Base-by-base conservation (phyloP, 2,797 vertebrate species). In the Petrocephalus schoutedeni region DNA sequence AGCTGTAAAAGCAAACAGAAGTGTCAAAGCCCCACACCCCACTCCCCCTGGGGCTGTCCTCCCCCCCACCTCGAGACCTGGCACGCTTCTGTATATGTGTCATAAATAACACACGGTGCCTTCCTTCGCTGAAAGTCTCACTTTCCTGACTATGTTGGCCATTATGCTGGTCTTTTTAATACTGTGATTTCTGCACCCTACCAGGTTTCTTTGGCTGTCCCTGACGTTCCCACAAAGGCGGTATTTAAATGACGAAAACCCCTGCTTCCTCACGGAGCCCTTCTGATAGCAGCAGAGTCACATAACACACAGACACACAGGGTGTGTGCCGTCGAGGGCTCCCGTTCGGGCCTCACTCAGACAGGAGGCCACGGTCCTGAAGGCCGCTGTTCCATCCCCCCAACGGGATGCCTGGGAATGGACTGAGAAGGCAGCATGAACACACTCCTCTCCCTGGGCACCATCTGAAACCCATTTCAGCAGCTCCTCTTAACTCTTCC, bases 381-480 rank as follows among this genome's bases (percentile, higher is more conserved):
- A 59, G 1, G n/a, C n/a, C 58, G 8, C n/a, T 9, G 58, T 3
- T 2, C 58, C 58, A 61, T 2, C n/a, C 58, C 58, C 6, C 7
- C 28, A 9, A 61, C 1, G 9, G 3, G 21, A 10, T 28, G 59
- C 10, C 21, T 23, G 23, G 61, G 61, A 28, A 64, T 1, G 23
- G 21, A 64, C 49, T 12, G 54, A 51, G 8, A 86, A 49, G 4
- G 19, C 84, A 7, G 28, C 12, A n/a, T 19, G 8, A 16, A 74
- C 53, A 41, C 82, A 49, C 21, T 45, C 32, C 67, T 58, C 80
- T 88, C 56, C 10, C n/a, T 85, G 21, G 12, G 57, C 84, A 57
- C 64, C 85, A 77, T 77, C 84, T 58, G 85, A 77, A 86, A 86
- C 54, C 51, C 58, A 59, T 82, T 54, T 28, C 28, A 36, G 49